Evolutionary conservation across 2,797 vertebrate species (phyloP), one percentile per base, ranked within the genome.

Genomic region (Smutsia gigantea): DNA sequence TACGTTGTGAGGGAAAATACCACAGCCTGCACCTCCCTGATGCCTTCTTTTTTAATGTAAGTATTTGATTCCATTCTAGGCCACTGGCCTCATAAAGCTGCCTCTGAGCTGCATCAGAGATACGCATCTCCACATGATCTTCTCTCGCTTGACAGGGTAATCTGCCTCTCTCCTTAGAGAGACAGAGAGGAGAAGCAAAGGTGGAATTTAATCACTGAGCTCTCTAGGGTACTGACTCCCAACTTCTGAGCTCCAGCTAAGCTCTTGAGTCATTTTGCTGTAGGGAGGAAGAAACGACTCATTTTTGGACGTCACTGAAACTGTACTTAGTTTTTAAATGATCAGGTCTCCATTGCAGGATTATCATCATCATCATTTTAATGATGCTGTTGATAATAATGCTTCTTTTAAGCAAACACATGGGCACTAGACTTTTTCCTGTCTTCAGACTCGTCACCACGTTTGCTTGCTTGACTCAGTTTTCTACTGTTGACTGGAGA

Each of bases 141-240:
- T 79, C 83, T 82, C 55, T 93, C 39, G 5, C 83, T 81, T n/a
- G 93, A 90, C 69, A 87, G 17, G 18, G 18, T 49, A 71, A 86
- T 79, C 92, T 96, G 64, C 87, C 83, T 95, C 87, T 74, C 61
- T 96, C 83, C 59, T 89, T 79, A 55, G 88, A 85, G 83, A 93
- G 71, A 93, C 79, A 31, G 61, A 68, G 53, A 69, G 25, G 39
- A 59, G 91, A 95, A 61, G 53, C 82, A 94, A 64, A 84, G 64
- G 79, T 61, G 55, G 83, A 90, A 95, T 96, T 82, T 81, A 84
- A 93, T 81, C 84, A 89, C 34, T 0, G 12, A 49, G 37, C 37
- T 92, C 88, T 96, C 91, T 37, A 37, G 13, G 57, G 31, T 75
- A 27, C 25, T 69, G 46, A 71, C 89, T 72, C 49, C 39, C 14